Base-by-base conservation (phyloP, 2,797 vertebrate genomes). In the Chrosomus eos region DNA sequence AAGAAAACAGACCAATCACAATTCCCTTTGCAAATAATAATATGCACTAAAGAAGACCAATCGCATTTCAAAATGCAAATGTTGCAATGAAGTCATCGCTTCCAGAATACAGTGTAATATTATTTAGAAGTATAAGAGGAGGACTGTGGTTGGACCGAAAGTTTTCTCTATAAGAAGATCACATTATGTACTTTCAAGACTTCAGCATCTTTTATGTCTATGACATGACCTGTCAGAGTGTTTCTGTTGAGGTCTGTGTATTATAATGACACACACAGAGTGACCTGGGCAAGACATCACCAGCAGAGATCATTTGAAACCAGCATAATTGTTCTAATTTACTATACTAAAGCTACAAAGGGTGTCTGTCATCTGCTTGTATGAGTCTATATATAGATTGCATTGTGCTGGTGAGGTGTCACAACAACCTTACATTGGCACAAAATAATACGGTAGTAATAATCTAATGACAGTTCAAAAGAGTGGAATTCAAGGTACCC, bases 251-350 rank as follows among this genome's bases (percentile, higher is more conserved):
- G 33, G 33, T 62, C n/a, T 43, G 14, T 62, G 16, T 28, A 43
- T 77, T 19, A 28, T 77, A 76, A 60, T 40, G 3, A 72, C 10
- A 11, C 45, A 48, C n/a, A 77, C 33, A 28, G 3, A 19, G 8
- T 77, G 36, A 43, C 58, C 38, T 45, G 58, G 58, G 38, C 26
- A 60, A 78, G 58, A 45, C 36, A 14, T 71, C 23, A 71, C 3
- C 2, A 7, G 38, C 45, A 53, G 26, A 19, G 10, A 53, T 48
- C 2, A 31, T 70, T 16, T 70, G 33, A 70, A 40, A 14, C 40
- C 78, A 80, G 33, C 3, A 11, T 9, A 80, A 70, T 80, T 26
- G 8, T 60, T 11, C 75, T 81, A 36, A 43, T 82, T 60, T 66
- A 74, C 40, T 73, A 3, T 19, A 26, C 16, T 53, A 26, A 26